A percentile compares a stretch with the other conserved stretches of the same genome.
Conservation (phyloP, 2,797 vertebrate genomes). For the Staurois parvus region DNA sequence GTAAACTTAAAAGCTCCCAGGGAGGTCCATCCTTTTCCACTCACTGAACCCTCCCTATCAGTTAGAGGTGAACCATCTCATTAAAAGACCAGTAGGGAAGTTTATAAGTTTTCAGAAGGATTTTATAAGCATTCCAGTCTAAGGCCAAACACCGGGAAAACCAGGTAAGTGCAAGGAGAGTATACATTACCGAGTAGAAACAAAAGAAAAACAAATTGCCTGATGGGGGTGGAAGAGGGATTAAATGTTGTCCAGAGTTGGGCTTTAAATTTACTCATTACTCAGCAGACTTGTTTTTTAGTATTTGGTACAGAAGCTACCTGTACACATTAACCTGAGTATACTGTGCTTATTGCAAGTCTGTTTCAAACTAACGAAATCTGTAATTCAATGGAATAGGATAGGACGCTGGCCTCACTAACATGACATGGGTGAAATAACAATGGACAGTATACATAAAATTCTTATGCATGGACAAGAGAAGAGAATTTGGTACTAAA, state of each 20-base stretch:
- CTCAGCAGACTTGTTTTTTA: not conserved
- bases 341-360: not conserved
- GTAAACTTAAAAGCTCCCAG: too few species aligned
- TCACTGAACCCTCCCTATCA: too few species aligned
- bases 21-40: too few species aligned
- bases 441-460: slow-evolving; percentile 11
- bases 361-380: not conserved
- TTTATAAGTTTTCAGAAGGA: not conserved
- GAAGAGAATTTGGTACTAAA: slow-evolving; percentile 1
- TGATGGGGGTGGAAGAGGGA: too few species aligned
- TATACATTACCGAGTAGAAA: too few species aligned
- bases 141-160: too few species aligned
- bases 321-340: not conserved
- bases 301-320: not conserved
- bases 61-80: too few species aligned
- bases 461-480: slow-evolving; percentile 15
- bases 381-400: slow-evolving; percentile 23
- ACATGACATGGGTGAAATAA: not conserved
- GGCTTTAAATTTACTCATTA: not conserved
- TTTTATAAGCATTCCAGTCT: not conserved
- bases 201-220: too few species aligned
- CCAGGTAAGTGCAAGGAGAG: too few species aligned
- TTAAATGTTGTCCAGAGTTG: too few species aligned
- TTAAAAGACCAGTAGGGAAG: too few species aligned
- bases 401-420: not conserved